Base-by-base conservation (phyloP, 2,888 invertebrate species). In the Morpho helenor region DNA sequence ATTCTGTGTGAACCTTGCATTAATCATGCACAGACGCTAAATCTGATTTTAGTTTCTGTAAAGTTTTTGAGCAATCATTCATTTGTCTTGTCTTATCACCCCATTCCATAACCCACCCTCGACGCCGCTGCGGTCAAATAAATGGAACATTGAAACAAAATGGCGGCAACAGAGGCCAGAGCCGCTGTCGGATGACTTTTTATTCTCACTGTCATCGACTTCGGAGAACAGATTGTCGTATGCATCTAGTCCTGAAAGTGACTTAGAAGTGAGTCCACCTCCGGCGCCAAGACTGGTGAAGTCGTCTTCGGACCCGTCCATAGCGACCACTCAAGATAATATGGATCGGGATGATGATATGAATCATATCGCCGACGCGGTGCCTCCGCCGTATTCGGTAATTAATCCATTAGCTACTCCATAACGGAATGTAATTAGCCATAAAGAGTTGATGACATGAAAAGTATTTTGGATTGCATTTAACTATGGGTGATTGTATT, bases 101-200 rank as follows among this genome's bases (percentile, higher is more conserved):
- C 87, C 84, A 86, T 89, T 89, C 89, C 89, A 88, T 87, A 53
- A 86, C 86, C 88, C 73, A 83, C 84, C 88, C 80, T 68, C 77
- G 87, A 82, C 80, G 75, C 71, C 71, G 86, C 80, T 75, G 79
- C 70, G 66, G 68, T 67, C 57, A 49, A 76, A 75, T 31, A 80
- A 75, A 76, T 76, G 79, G 76, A 76, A 74, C 77, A 80, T 62
- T 69, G 63, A 48, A 44, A 79, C 68, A 80, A 85, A 73, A 70
- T 71, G 73, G 70, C 69, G 69, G 69, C 49, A 90, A 82, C 93
- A 98, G 98, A 97, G 98, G 82, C 97, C 97, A 84, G 98, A 98
- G 91, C 96, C 97, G 84, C 93, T 98, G 84, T 97, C 98, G 76
- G 99, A 99, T 91, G 98, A 99, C 93, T 98, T 98, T 94, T 95